Evolutionary conservation across 2,113 vertebrate species (phyloP).

Genomic region (Leptobrachium ailaonicum): DNA sequence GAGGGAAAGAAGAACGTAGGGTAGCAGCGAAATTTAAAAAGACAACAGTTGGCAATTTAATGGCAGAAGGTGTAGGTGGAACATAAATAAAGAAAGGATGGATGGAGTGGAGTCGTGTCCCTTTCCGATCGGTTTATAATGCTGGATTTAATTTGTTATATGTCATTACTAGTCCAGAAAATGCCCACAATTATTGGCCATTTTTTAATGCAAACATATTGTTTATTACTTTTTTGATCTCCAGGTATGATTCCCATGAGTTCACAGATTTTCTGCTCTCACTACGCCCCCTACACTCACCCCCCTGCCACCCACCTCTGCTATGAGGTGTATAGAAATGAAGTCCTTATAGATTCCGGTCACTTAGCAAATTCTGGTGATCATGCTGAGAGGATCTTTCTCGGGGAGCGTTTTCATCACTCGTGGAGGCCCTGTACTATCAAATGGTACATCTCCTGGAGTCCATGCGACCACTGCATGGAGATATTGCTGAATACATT

Average conservation of each 20-base stretch:
- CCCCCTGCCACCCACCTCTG: conserved; percentile 29
- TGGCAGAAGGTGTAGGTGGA: too few relatives aligned
- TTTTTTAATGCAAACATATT: too few relatives aligned
- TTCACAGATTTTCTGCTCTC: conserved; percentile 2
- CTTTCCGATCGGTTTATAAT: too few relatives aligned
- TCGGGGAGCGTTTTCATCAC: conserved; percentile 11
- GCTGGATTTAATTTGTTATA: too few relatives aligned
- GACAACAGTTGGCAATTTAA: too few relatives aligned
- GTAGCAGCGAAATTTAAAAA: too few relatives aligned
- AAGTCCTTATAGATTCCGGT: background rate
- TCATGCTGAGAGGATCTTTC: conserved; percentile 17
- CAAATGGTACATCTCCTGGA: conserved; percentile 40
- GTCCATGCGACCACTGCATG: conserved; percentile 25
- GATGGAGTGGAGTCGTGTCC: too few relatives aligned
- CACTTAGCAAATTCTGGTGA: conserved; percentile 20
- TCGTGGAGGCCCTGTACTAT: conserved; percentile 15
- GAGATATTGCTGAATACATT: conserved; percentile 7
- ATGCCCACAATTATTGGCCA: too few relatives aligned
- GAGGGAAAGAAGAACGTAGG: too few relatives aligned
- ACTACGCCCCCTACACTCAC: background rate
- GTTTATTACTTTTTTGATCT: too few relatives aligned
- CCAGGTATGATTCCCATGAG: conserved; percentile 22
- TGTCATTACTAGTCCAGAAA: too few relatives aligned
- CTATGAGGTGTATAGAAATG: conserved; percentile 14
- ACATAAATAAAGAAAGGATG: too few relatives aligned